Evolutionary conservation across 2,797 vertebrate genomes (phyloP).

Genomic region (Falco cherrug): DNA sequence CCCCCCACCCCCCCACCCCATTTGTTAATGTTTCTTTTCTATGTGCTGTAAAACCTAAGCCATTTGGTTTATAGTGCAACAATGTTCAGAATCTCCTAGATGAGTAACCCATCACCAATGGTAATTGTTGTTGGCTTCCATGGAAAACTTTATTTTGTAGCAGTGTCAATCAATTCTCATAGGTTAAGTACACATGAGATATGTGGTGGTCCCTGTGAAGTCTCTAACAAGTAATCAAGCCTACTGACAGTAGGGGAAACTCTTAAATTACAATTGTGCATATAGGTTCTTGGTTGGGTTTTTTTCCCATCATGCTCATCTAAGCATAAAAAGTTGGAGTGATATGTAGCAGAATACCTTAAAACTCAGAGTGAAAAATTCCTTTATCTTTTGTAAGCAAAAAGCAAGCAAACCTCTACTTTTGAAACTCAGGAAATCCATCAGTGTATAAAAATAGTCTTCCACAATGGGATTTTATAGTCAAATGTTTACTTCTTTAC

Average conservation of each 20-base stretch:
- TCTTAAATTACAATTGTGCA: background rate
- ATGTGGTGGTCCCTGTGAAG: background rate
- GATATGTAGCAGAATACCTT: background rate
- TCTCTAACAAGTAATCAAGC: background rate
- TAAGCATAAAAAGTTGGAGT: background rate
- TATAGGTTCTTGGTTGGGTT: background rate
- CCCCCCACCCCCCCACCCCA: too few relatives aligned
- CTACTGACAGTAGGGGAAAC: background rate
- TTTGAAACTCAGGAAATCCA: background rate
- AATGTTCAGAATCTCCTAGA: slow-evolving; percentile 27
- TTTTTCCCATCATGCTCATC: background rate
- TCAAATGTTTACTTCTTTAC: background rate
- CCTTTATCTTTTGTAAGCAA: background rate
- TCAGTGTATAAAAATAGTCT: background rate
- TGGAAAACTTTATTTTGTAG: slow-evolving; percentile 66
- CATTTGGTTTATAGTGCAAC: slow-evolving; percentile 22
- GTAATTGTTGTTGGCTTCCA: slow-evolving; percentile 66
- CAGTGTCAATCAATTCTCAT: slow-evolving; percentile 42
- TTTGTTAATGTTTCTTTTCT: background rate
- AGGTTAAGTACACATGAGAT: slow-evolving; percentile 8
- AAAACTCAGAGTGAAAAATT: background rate
- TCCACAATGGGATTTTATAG: background rate
- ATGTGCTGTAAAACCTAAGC: background rate
- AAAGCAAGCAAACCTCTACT: background rate
- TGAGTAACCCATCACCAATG: background rate